Percentiles rank a stretch among this genome's conserved stretches.
Evolutionary conservation across 2,113 vertebrate species (phyloP).

Genomic region (Oxyruncus cristatus): DNA sequence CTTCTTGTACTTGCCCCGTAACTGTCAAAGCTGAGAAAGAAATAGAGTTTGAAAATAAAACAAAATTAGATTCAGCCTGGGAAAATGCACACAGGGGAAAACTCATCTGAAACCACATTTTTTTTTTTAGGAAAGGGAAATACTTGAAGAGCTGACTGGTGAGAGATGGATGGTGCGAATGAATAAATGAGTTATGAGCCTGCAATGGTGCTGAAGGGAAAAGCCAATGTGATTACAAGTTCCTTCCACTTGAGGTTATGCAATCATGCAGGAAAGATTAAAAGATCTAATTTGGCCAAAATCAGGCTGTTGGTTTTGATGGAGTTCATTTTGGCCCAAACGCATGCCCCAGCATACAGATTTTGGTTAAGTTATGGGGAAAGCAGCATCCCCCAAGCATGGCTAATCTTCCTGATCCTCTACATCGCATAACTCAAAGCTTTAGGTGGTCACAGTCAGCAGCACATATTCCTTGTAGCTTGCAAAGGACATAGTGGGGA

Average conservation of each 20-base stretch:
- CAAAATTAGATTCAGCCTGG: conserved; percentile 53
- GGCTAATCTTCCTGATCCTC: not conserved
- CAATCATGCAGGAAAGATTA: not conserved
- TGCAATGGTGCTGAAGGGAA: not conserved
- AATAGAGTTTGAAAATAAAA: conserved; percentile 58
- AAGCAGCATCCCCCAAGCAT: not conserved
- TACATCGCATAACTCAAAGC: not conserved
- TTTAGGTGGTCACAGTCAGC: not conserved
- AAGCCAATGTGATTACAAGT: not conserved
- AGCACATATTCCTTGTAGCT: not conserved
- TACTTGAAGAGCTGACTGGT: conserved; percentile 12
- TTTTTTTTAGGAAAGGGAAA: conserved; percentile 28
- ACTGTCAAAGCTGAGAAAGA: conserved; percentile 47
- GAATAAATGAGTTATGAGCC: conserved; percentile 7
- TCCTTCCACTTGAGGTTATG: not conserved
- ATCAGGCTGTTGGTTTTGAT: not conserved
- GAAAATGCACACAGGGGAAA: conserved; percentile 43
- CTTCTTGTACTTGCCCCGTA: conserved; percentile 23
- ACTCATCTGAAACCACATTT: conserved; percentile 35
- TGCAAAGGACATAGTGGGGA: not conserved
- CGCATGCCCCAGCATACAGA: not conserved
- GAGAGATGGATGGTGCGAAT: conserved; percentile 1
- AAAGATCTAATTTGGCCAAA: not conserved
- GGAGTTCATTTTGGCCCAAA: not conserved
- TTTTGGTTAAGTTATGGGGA: not conserved